Conservation (phyloP, 2,113 vertebrate species). For the Menura novaehollandiae region DNA sequence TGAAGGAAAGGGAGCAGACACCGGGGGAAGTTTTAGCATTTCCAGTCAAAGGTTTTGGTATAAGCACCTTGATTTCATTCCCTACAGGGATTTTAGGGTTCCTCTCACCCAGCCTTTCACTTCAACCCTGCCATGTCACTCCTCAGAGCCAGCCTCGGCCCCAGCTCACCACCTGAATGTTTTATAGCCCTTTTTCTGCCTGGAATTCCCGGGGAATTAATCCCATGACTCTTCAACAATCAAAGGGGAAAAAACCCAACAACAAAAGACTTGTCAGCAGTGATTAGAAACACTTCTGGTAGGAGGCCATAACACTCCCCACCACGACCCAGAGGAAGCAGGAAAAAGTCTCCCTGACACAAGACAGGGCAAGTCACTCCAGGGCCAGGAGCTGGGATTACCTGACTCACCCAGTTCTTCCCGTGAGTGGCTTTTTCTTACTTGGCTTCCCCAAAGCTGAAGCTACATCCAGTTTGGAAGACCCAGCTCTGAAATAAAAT, state of each 20-base stretch:
- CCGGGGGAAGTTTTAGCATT: background rate
- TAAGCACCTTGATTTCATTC: background rate
- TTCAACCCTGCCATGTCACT: background rate
- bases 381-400: background rate
- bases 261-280: background rate
- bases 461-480: background rate
- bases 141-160: background rate
- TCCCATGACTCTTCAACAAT: background rate
- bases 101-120: background rate
- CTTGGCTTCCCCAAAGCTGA: background rate
- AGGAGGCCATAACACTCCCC: background rate
- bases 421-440: background rate
- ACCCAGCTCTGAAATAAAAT: background rate
- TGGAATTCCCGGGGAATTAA: background rate
- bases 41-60: fast-evolving
- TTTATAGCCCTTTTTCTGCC: background rate
- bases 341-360: background rate
- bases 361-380: background rate
- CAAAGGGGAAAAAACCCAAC: background rate
- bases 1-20: background rate
- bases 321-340: background rate
- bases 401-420: background rate
- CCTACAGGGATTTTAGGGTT: background rate
- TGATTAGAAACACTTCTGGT: background rate
- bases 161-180: background rate